phyloP scores from a whole-genome alignment of 2,113 vertebrate species.

The Aleadryas rufinucha region DNA sequence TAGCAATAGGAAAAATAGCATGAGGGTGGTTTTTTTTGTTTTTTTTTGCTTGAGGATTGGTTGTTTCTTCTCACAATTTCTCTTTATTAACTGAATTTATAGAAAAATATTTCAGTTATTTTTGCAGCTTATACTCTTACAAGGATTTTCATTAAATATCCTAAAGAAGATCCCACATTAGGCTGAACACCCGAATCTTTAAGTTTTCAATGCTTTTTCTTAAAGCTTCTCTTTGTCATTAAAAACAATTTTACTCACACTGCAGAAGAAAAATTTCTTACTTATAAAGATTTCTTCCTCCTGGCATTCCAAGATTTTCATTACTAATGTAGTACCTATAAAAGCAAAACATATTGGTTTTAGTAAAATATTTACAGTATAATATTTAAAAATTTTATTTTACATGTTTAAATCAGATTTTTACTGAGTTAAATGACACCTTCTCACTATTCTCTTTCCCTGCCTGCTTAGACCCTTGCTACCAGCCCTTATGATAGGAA shows the following conservation, averaged over 20 bases:
- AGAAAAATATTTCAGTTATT: neutral
- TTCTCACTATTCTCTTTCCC: neutral
- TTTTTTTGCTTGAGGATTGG: neutral
- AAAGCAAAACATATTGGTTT: slow-evolving; percentile 44
- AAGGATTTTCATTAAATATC: neutral
- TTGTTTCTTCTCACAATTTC: neutral
- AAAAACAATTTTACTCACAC: neutral
- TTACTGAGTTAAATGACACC: neutral
- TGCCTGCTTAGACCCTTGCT: neutral
- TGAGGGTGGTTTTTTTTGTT: neutral
- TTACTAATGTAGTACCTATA: slow-evolving; percentile 94
- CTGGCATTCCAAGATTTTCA: slow-evolving; percentile 77
- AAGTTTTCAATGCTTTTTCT: neutral
- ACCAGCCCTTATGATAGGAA: neutral
- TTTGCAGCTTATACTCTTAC: neutral
- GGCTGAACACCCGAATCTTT: neutral
- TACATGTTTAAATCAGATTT: neutral
- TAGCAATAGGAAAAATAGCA: neutral
- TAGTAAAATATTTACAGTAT: neutral
- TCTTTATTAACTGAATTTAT: neutral
- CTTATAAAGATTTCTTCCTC: slow-evolving; percentile 92
- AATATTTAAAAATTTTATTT: neutral
- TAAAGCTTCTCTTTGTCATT: neutral
- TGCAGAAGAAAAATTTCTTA: slow-evolving; percentile 59
- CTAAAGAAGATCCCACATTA: neutral